A percentile compares a stretch with the other conserved stretches of the same genome.
Evolutionary conservation across 2,113 vertebrate genomes (phyloP).

Genomic region (Benitochromis conjunctus): DNA sequence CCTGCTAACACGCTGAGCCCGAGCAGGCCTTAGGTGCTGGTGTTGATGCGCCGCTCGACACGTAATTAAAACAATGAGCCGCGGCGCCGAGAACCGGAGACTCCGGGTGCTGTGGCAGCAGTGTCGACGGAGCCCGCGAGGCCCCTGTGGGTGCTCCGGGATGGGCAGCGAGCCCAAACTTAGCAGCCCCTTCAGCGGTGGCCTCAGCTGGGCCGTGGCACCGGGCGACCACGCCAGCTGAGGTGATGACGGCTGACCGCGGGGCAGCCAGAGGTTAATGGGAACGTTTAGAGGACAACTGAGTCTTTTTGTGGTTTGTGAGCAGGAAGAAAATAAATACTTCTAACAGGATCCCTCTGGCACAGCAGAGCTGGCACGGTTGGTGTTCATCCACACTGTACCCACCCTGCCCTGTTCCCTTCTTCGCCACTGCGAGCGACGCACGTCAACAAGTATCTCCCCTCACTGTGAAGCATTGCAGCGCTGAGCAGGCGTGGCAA

Average conservation of each 20-base stretch:
- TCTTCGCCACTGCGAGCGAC: not conserved
- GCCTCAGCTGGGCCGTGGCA: slow-evolving; percentile 47
- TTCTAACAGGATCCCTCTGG: not conserved
- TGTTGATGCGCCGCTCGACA: slow-evolving; percentile 36
- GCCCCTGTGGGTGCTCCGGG: not conserved
- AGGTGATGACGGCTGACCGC: slow-evolving; percentile 61
- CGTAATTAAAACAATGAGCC: slow-evolving; percentile 70
- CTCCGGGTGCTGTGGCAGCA: not conserved
- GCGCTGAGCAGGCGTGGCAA: not conserved
- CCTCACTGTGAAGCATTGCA: not conserved
- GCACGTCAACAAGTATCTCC: slow-evolving; percentile 27
- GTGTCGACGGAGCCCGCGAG: not conserved
- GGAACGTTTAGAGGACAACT: slow-evolving; percentile 60
- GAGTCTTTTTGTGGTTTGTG: slow-evolving; percentile 39
- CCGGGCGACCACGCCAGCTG: slow-evolving; percentile 27
- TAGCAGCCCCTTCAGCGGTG: slow-evolving; percentile 53
- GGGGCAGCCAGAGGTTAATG: slow-evolving; percentile 61
- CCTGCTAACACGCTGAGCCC: not conserved
- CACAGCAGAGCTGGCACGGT: not conserved
- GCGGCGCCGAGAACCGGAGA: not conserved
- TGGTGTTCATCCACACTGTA: not conserved
- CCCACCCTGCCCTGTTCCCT: not conserved
- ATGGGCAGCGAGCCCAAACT: slow-evolving; percentile 43
- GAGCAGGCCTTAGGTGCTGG: slow-evolving; percentile 38
- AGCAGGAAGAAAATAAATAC: not conserved